Evolutionary conservation across 2,113 vertebrate species (phyloP), one percentile per base, ranked within the genome.

Genomic region (Indicator maculatus): DNA sequence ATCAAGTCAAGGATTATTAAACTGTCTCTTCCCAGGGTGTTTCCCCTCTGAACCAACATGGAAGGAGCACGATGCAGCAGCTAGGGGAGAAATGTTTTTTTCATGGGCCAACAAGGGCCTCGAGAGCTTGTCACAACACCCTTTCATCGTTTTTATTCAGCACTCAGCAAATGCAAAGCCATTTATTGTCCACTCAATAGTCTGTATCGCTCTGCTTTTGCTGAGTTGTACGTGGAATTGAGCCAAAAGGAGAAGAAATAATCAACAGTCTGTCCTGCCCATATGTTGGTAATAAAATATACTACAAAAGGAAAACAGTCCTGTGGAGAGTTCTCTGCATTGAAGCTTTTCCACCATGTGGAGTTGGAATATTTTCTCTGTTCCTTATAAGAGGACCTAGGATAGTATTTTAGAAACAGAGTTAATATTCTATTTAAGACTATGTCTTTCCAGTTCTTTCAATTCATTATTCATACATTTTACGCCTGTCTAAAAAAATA

Each of bases 201-300:
- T 69, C 86, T 91, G 65, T n/a, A 78, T 52, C 82, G 91, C 80
- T 90, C 86, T 72, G 79, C 59, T 79, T 93, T 93, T 93, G 90
- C 91, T 96, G 96, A 95, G 91, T 66, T 91, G 80, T 82, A 63
- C 0, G 0, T 94, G 93, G 92, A 95, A 86, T 61, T 38, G 83
- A 93, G 93, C 95, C 96, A 97, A 94, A 94, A 91, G 70, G 76
- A 96, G 88, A 95, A 94, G 73, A 93, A 94, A 96, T 95, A 96
- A 97, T 95, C 95, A 96, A 95, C 93, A 95, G 85, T 75, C 80
- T 86, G 83, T 73, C 80, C 76, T 92, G 86, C 90, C 91, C 94
- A 88, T 95, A 91, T 90, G 94, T 83, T 95, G 36, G 8, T 36
- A 36, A 36, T 93, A 95, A 95, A 96, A 95, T 72, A 78, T 63